A percentile compares a stretch with the other conserved stretches of the same genome.
Conservation (phyloP, 2,888 invertebrate species). For the Druceiella hillmani region DNA sequence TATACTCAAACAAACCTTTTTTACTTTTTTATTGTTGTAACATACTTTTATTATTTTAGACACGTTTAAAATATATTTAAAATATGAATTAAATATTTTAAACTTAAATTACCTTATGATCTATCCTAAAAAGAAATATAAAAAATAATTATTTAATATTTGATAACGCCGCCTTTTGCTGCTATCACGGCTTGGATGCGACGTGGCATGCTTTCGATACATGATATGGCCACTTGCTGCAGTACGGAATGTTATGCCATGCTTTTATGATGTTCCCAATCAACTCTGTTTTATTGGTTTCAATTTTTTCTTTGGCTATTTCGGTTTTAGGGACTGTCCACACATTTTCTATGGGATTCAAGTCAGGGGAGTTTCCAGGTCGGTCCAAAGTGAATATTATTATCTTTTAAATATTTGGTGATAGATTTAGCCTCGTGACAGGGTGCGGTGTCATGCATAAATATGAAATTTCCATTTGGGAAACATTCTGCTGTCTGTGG, state of each 20-base stretch:
- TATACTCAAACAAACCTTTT: no score
- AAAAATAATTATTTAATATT: neutral
- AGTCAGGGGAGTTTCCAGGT: conserved; percentile 22
- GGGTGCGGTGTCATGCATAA: no score
- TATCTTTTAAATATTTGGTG: no score
- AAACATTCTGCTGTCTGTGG: no score
- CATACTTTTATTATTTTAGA: no score
- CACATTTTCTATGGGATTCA: conserved; percentile 23
- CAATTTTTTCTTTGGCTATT: neutral
- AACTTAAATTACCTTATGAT: neutral
- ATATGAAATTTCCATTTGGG: no score
- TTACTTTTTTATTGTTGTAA: no score
- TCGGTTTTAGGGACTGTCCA: conserved; percentile 17
- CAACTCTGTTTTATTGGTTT: conserved; percentile 1
- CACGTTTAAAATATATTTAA: no score
- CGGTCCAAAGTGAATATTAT: conserved; percentile 11
- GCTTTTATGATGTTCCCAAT: neutral
- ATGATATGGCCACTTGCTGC: neutral
- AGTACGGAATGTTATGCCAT: neutral
- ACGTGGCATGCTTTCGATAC: neutral
- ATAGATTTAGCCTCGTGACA: no score
- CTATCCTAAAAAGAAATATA: neutral
- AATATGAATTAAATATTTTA: no score
- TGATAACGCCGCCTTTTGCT: neutral
- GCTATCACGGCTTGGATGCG: conserved; percentile 1